Evolutionary conservation across 2,113 vertebrate species (phyloP).

Genomic region (Dasypus novemcinctus): DNA sequence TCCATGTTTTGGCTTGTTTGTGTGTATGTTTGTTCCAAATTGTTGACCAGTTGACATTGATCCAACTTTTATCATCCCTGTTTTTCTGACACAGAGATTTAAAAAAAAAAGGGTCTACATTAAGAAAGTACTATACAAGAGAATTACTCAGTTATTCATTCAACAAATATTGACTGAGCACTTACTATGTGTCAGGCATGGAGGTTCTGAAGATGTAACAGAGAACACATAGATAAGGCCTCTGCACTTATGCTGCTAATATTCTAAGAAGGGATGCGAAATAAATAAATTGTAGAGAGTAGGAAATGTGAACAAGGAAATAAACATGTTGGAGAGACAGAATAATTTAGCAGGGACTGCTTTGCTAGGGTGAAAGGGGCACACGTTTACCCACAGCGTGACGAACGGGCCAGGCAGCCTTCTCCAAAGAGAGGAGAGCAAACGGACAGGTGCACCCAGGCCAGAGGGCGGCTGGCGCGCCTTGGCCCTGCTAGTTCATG

Average conservation of each 20-base stretch:
- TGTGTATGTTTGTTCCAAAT: constrained; percentile 14
- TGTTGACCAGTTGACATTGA: neutral
- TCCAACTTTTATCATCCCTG: neutral
- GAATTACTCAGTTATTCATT: neutral
- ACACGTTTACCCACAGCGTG: neutral
- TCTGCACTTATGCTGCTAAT: neutral
- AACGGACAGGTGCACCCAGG: neutral
- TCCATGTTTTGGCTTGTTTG: neutral
- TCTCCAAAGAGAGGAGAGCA: neutral
- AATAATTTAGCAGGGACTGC: neutral
- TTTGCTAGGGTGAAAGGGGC: neutral
- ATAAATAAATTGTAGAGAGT: neutral
- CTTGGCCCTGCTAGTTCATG: neutral
- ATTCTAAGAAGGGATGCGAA: neutral
- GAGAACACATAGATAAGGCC: neutral
- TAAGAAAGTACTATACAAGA: neutral
- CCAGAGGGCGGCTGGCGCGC: neutral
- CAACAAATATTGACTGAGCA: neutral
- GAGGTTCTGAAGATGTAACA: neutral
- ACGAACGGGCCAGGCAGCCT: neutral
- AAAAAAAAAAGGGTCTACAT: neutral
- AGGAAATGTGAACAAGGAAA: neutral
- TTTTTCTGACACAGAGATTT: neutral
- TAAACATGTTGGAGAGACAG: neutral
- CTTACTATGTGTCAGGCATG: neutral